Evolutionary conservation across 1,140 invertebrate species (phyloP).

Genomic region (Latrodectus geometricus): DNA sequence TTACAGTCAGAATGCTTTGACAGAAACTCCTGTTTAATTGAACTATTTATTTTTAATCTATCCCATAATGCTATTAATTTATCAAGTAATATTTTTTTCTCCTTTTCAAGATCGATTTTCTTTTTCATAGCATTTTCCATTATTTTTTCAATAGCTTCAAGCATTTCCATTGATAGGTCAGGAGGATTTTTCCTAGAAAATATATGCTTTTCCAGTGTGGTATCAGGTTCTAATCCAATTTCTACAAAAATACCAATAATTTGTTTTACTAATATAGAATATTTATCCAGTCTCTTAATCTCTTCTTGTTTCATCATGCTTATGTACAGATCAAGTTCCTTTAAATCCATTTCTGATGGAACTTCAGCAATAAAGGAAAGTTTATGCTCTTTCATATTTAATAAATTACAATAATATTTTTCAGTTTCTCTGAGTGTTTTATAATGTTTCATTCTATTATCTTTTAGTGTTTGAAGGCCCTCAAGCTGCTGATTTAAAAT

Average conservation of each 20-base stretch:
- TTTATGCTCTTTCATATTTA: neutral
- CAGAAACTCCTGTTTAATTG: neutral
- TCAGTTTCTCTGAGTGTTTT: neutral
- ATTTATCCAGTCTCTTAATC: neutral
- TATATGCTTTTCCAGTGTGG: neutral
- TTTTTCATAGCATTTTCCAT: neutral
- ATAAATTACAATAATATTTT: neutral
- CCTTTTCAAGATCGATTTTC: neutral
- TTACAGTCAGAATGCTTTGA: neutral
- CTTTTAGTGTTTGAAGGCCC: neutral
- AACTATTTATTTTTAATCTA: neutral
- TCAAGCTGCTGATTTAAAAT: neutral
- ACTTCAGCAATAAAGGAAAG: neutral
- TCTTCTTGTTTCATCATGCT: neutral
- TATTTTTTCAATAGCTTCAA: neutral
- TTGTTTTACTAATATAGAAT: neutral
- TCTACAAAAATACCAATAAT: neutral
- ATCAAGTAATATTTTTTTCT: neutral
- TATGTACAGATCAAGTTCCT: neutral
- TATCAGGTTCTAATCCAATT: neutral
- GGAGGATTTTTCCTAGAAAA: neutral
- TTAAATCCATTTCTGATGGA: neutral
- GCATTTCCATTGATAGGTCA: neutral
- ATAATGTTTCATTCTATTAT: neutral
- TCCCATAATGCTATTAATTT: neutral